Evolutionary conservation across 2,888 invertebrate species (phyloP).

Genomic region (Hydriomena furcata): DNA sequence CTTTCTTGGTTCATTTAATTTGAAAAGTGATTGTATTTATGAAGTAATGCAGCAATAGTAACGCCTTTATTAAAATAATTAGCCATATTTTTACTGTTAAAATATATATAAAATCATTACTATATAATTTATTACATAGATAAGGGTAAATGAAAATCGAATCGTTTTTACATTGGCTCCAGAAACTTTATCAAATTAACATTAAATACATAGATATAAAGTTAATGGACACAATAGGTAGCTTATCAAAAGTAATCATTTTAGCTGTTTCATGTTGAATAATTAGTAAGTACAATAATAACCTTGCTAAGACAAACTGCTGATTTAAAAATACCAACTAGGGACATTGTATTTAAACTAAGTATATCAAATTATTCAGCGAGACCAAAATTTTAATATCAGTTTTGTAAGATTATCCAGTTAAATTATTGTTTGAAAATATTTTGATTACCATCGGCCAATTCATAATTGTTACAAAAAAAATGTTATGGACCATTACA

Average conservation of each 20-base stretch:
- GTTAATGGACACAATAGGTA: slow-evolving; percentile 7
- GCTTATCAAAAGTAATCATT: slow-evolving; percentile 18
- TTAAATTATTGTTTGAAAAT: too few relatives aligned
- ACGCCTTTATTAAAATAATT: slow-evolving; percentile 24
- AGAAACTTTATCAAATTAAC: slow-evolving; percentile 9
- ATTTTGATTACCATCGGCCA: too few relatives aligned
- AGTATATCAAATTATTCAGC: background rate
- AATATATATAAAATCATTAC: slow-evolving; percentile 14
- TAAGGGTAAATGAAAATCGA: slow-evolving; percentile 19
- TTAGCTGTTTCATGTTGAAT: slow-evolving; percentile 12
- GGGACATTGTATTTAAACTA: background rate
- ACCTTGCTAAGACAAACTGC: slow-evolving; percentile 4
- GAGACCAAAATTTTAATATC: background rate
- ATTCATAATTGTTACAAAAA: too few relatives aligned
- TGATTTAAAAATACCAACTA: background rate
- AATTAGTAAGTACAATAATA: background rate
- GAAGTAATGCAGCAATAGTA: slow-evolving; percentile 23
- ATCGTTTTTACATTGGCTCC: slow-evolving; percentile 19
- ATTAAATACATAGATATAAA: slow-evolving; percentile 2
- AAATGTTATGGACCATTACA: too few relatives aligned
- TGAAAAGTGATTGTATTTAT: slow-evolving; percentile 16
- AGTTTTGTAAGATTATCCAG: too few relatives aligned
- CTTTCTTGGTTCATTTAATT: background rate
- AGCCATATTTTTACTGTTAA: slow-evolving; percentile 28
- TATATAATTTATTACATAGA: slow-evolving; percentile 6